A percentile compares a stretch with the other conserved stretches of the same genome.
Evolutionary conservation across 2,113 vertebrate species (phyloP).

Genomic region (Ophthalmolycus amberensis): DNA sequence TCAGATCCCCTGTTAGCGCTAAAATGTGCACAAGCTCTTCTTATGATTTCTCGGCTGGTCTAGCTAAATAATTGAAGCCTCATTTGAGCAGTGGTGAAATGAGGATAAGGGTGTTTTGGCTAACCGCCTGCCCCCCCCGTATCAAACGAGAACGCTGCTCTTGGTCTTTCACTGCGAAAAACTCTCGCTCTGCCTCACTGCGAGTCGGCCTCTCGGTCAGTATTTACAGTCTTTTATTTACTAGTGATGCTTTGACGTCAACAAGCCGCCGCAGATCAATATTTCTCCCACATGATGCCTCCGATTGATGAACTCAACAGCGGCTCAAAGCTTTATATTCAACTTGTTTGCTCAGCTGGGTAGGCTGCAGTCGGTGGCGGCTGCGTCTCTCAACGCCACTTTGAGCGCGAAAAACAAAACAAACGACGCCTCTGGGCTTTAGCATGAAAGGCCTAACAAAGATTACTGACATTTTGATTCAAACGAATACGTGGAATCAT

Average conservation of each 20-base stretch:
- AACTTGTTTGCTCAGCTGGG: slow-evolving; percentile 8
- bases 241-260: slow-evolving; percentile 40
- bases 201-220: slow-evolving; percentile 5
- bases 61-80: slow-evolving; percentile 65
- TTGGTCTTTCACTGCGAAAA: slow-evolving; percentile 34
- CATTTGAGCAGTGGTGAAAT: slow-evolving; percentile 53
- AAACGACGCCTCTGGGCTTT: neutral
- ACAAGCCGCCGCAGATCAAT: slow-evolving; percentile 22
- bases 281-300: slow-evolving; percentile 18
- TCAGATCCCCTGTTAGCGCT: slow-evolving; percentile 6
- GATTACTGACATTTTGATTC: neutral
- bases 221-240: slow-evolving; percentile 44
- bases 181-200: slow-evolving; percentile 1
- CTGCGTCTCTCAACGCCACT: neutral
- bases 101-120: slow-evolving; percentile 52
- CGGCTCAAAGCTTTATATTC: slow-evolving; percentile 12
- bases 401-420: neutral
- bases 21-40: slow-evolving; percentile 28
- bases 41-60: slow-evolving; percentile 39
- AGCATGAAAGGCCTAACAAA: neutral
- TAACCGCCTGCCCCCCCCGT: slow-evolving; percentile 37
- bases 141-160: slow-evolving; percentile 39
- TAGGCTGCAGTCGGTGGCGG: neutral
- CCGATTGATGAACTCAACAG: slow-evolving; percentile 37
- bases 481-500: slow-evolving; percentile 2